Evolutionary conservation across 2,797 vertebrate genomes (phyloP).

Genomic region (Uromys caudimaculatus): DNA sequence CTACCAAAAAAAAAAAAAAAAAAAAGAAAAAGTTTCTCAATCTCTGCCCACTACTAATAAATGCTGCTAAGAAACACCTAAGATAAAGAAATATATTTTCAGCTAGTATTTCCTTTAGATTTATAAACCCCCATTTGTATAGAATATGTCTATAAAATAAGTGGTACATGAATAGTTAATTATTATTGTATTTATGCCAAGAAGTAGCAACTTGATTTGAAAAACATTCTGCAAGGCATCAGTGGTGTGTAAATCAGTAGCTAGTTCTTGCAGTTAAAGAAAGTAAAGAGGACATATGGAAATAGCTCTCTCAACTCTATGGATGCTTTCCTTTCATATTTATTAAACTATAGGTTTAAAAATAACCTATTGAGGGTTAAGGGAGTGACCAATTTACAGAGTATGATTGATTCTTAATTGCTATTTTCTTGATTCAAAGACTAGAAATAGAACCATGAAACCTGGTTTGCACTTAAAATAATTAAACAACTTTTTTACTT

Average conservation of each 20-base stretch:
- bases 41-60: background rate
- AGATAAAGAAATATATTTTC: background rate
- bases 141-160: background rate
- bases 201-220: background rate
- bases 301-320: background rate
- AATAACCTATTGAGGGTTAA: background rate
- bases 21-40: background rate
- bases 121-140: background rate
- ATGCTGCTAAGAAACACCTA: background rate
- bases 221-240: background rate
- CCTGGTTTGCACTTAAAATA: background rate
- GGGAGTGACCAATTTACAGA: background rate
- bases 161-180: slow-evolving; percentile 6
- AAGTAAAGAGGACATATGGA: background rate
- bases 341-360: background rate
- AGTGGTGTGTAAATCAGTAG: background rate
- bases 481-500: slow-evolving; percentile 27
- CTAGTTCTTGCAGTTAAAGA: background rate
- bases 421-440: background rate
- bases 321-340: background rate
- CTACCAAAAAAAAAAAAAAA: background rate
- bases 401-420: background rate
- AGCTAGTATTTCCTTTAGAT: background rate
- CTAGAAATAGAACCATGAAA: background rate
- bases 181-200: slow-evolving; percentile 13